phyloP scores from a whole-genome alignment of 2,113 vertebrate genomes.

The Calcarius ornatus region DNA sequence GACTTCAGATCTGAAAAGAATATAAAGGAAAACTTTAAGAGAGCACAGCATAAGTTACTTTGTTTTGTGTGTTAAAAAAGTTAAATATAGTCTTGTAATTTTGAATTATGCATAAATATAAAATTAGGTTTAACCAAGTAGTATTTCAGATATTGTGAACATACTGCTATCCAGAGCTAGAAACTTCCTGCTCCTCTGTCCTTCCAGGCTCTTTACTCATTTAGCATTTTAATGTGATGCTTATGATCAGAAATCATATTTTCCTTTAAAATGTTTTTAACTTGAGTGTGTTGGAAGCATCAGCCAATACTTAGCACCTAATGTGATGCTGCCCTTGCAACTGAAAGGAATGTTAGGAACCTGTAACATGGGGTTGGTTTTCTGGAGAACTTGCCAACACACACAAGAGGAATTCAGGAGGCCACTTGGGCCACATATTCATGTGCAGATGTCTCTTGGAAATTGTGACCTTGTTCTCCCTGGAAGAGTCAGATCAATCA shows the following conservation, averaged over 20 bases:
- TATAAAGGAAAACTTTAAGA: neutral
- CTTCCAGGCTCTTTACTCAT: neutral
- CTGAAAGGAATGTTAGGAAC: neutral
- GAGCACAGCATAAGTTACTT: neutral
- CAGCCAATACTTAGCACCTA: neutral
- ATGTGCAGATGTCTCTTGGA: neutral
- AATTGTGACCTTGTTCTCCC: neutral
- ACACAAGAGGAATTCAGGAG: neutral
- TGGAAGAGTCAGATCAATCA: neutral
- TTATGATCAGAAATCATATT: neutral
- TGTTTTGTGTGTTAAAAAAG: neutral
- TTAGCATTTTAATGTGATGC: neutral
- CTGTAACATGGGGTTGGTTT: neutral
- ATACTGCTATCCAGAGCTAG: neutral
- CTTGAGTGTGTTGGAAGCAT: neutral
- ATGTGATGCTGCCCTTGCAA: neutral
- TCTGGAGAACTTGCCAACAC: neutral
- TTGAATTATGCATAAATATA: neutral
- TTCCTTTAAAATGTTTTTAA: neutral
- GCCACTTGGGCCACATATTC: conserved; percentile 19
- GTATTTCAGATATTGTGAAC: neutral
- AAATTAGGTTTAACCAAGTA: neutral
- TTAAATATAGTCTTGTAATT: neutral
- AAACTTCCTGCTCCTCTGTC: neutral
- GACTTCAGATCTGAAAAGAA: neutral